Percentiles rank a stretch among this genome's conserved stretches.
Conservation (phyloP, 2,888 invertebrate species). For the Catocala nupta region DNA sequence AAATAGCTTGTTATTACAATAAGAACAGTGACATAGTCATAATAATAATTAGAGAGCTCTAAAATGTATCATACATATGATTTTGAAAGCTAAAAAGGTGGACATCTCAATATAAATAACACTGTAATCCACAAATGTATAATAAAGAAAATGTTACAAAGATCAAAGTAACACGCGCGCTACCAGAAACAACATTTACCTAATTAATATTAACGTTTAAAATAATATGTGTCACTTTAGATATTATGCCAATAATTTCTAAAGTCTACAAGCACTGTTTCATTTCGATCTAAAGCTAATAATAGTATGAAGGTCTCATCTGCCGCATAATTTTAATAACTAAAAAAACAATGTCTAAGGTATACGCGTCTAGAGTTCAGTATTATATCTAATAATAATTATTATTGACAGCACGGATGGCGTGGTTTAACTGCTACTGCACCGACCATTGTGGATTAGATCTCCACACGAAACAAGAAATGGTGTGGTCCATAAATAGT, state of each 20-base stretch:
- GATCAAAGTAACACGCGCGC: not conserved
- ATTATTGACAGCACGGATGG: no score
- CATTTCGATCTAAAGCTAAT: not conserved
- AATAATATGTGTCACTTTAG: not conserved
- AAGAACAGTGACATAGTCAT: not conserved
- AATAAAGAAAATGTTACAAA: not conserved
- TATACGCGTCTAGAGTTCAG: no score
- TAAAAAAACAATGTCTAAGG: no score
- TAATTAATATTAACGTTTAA: not conserved
- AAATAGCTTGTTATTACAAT: not conserved
- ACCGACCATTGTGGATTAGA: no score
- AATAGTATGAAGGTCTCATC: no score
- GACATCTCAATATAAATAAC: not conserved
- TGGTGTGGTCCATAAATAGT: no score
- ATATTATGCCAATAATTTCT: not conserved
- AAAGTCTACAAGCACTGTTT: not conserved
- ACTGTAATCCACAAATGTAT: not conserved
- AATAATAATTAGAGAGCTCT: not conserved
- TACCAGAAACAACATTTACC: constrained; percentile 6
- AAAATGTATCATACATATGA: constrained; percentile 10
- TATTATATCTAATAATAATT: no score
- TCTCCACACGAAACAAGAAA: no score
- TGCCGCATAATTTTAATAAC: no score
- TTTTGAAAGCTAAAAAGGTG: not conserved
- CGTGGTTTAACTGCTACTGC: no score